These are phyloP conservation scores for Dendropsophus ebraccatus DNA, from an alignment of 2,113 vertebrate species.

Conservation along the genomic window DNA sequence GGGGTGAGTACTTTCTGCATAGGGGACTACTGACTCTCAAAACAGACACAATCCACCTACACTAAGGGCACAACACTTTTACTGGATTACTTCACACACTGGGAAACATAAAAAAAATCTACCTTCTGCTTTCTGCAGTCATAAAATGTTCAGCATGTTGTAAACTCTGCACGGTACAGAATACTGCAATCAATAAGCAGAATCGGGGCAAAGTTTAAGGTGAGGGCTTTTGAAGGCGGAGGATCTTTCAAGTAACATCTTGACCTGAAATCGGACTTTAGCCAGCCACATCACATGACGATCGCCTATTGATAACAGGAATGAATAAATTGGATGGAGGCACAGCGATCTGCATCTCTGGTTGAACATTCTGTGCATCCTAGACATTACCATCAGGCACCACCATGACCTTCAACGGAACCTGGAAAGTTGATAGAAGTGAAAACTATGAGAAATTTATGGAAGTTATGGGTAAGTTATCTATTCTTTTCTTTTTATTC, in stretches of 20 bases:
- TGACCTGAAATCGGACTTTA: slow-evolving; percentile 71
- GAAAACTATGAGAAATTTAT: slow-evolving; percentile 92
- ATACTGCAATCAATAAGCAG: not conserved
- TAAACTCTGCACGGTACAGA: not conserved
- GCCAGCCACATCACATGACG: slow-evolving; percentile 83
- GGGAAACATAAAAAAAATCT: not conserved
- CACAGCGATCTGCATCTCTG: slow-evolving; percentile 58
- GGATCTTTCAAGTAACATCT: slow-evolving; percentile 46
- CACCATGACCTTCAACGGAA: slow-evolving; percentile 83
- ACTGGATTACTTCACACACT: not conserved
- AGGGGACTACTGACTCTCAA: too few relatives aligned
- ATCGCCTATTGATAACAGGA: slow-evolving; percentile 79
- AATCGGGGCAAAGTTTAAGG: not conserved
- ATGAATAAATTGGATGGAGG: slow-evolving; percentile 69
- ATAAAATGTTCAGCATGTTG: not conserved
- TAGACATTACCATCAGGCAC: not conserved
- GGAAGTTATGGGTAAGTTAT: slow-evolving; percentile 88
- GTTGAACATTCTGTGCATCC: slow-evolving; percentile 50
- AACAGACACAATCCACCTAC: too few relatives aligned
- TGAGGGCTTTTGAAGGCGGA: slow-evolving; percentile 23
- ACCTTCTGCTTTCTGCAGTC: not conserved
- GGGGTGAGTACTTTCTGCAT: too few relatives aligned
- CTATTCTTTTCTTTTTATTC: not conserved
- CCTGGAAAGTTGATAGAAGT: slow-evolving; percentile 83
- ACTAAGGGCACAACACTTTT: not conserved